phyloP scores from a whole-genome alignment of 2,113 vertebrate species.

The Otocyon megalotis region DNA sequence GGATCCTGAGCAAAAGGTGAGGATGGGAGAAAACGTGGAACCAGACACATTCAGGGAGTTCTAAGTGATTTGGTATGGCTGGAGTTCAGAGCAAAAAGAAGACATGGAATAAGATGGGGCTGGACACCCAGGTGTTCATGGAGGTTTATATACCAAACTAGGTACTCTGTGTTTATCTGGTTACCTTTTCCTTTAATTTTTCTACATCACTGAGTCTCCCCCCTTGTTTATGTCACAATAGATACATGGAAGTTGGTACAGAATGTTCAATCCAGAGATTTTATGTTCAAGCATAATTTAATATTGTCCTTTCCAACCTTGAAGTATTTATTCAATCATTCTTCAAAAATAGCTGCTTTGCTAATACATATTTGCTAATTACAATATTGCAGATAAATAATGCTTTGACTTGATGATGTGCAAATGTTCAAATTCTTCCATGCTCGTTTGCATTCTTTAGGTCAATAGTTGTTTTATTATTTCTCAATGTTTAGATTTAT shows the following conservation, averaged over 20 bases:
- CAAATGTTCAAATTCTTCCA: slow-evolving; percentile 39
- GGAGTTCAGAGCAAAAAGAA: neutral
- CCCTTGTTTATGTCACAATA: neutral
- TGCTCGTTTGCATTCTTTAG: slow-evolving; percentile 58
- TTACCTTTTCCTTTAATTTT: neutral
- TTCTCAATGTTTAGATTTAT: slow-evolving; percentile 66
- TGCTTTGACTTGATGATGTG: slow-evolving; percentile 55
- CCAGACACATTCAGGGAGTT: neutral
- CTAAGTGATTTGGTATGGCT: neutral
- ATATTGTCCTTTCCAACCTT: slow-evolving; percentile 60
- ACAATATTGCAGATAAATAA: slow-evolving; percentile 66
- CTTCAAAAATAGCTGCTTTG: slow-evolving; percentile 64
- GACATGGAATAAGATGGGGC: neutral
- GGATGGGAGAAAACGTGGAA: neutral
- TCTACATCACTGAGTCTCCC: neutral
- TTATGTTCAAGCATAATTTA: slow-evolving; percentile 62
- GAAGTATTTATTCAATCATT: slow-evolving; percentile 55
- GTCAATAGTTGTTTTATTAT: slow-evolving; percentile 69
- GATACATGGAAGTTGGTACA: neutral
- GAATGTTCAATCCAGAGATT: slow-evolving; percentile 60
- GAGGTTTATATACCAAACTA: neutral
- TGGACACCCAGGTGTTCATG: neutral
- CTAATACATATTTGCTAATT: slow-evolving; percentile 69
- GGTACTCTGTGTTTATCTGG: neutral
- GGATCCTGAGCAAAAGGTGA: neutral